Conservation (phyloP, 2,113 vertebrate species). For the Loxodonta africana region DNA sequence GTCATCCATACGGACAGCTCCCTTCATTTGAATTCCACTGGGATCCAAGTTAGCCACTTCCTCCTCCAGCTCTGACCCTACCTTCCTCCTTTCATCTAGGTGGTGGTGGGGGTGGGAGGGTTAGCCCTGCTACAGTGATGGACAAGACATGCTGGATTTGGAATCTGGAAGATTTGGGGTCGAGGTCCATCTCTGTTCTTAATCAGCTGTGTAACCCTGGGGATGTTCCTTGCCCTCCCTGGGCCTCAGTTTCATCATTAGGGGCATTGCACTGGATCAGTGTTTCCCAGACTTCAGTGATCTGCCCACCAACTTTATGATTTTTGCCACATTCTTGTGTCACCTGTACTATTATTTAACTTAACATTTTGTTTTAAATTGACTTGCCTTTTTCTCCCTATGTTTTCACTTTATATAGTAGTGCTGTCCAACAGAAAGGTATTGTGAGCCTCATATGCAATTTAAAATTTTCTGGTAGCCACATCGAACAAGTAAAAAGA, state of each 20-base stretch:
- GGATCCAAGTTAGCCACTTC: background rate
- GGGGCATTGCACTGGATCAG: background rate
- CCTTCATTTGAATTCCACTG: background rate
- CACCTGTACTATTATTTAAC: background rate
- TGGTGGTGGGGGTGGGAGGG: background rate
- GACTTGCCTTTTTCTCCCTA: background rate
- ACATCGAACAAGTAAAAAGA: constrained; percentile 44
- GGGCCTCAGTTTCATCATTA: background rate
- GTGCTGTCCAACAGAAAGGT: background rate
- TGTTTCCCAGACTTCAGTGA: background rate
- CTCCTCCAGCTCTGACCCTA: fast-evolving
- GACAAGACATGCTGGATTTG: background rate
- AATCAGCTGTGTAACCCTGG: background rate
- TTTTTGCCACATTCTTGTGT: background rate
- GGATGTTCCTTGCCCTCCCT: background rate
- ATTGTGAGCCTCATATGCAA: background rate
- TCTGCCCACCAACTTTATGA: background rate
- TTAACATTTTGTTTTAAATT: constrained; percentile 43
- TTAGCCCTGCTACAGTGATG: background rate
- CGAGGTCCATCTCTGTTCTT: background rate
- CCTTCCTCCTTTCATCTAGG: background rate
- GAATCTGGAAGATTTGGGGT: background rate
- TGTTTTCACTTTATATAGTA: background rate
- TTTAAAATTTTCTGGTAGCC: constrained; percentile 37
- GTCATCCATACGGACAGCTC: background rate